Evolutionary conservation across 2,797 vertebrate species (phyloP).

Genomic region (Cryptoprocta ferox): DNA sequence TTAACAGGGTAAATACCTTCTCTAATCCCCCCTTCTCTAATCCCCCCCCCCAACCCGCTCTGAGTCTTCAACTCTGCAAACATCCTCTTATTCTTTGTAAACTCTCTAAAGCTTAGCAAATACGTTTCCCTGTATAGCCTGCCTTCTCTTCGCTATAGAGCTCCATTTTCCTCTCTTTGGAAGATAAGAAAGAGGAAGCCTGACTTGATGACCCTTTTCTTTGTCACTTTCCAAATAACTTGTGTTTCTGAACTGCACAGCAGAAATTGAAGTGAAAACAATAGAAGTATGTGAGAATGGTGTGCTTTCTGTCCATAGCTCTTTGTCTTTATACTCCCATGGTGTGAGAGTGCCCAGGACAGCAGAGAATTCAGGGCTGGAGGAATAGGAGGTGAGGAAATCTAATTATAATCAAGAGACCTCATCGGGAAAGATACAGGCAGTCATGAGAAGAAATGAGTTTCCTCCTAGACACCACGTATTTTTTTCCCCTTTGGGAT

Average conservation of each 20-base stretch:
- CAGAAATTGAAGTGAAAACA: background rate
- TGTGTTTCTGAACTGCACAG: background rate
- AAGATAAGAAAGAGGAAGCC: slow-evolving; percentile 29
- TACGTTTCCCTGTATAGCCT: background rate
- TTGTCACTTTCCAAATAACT: background rate
- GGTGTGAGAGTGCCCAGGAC: background rate
- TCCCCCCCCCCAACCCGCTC: background rate
- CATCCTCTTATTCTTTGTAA: background rate
- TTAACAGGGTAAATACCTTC: background rate
- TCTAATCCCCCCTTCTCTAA: background rate
- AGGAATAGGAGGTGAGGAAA: background rate
- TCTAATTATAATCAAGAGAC: background rate
- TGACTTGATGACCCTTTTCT: background rate
- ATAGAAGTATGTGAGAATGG: background rate
- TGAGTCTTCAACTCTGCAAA: slow-evolving; percentile 12
- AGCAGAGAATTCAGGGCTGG: background rate
- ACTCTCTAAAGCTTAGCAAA: slow-evolving; percentile 43
- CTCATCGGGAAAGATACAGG: background rate
- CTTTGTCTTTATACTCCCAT: background rate
- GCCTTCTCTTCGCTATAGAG: background rate
- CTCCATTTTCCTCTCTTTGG: background rate
- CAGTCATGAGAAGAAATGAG: background rate
- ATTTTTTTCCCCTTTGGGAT: background rate
- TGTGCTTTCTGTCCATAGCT: background rate
- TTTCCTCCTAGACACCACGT: background rate